A percentile compares a stretch with the other conserved stretches of the same genome.
Evolutionary conservation across 2,113 vertebrate species (phyloP).

Genomic region (Psammodynastes pulverulentus): DNA sequence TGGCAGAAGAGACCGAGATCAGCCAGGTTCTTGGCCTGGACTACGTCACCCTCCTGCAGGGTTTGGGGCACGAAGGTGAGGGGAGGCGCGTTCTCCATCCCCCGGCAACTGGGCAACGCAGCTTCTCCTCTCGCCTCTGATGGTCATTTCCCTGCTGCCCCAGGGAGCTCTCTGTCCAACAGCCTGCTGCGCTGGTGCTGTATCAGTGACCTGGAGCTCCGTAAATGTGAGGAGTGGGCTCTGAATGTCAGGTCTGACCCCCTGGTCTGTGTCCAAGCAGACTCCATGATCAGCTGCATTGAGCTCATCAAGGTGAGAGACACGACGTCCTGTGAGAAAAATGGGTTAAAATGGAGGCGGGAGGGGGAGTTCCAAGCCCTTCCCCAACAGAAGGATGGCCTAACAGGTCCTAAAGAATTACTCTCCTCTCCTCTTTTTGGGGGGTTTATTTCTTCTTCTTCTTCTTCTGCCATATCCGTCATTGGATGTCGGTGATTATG

Average conservation of each 20-base stretch:
- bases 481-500: too few relatives aligned
- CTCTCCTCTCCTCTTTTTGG: background rate
- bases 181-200: slow-evolving; percentile 90
- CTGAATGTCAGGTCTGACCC: slow-evolving; percentile 82
- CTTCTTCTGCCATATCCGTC: too few relatives aligned
- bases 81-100: background rate
- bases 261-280: slow-evolving; percentile 78
- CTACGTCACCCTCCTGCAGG: slow-evolving; percentile 84
- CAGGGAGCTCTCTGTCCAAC: slow-evolving; percentile 87
- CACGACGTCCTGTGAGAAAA: background rate
- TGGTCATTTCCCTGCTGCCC: background rate
- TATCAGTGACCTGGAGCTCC: slow-evolving; percentile 82
- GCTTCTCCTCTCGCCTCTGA: background rate
- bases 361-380: background rate
- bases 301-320: slow-evolving; percentile 82
- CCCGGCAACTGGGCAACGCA: background rate
- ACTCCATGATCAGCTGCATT: slow-evolving; percentile 81
- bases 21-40: slow-evolving; percentile 83
- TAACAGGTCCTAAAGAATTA: background rate
- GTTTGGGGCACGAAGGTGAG: slow-evolving; percentile 87
- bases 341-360: background rate
- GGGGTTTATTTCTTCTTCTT: too few relatives aligned
- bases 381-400: background rate
- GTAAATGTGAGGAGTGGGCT: slow-evolving; percentile 87
- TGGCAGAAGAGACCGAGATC: slow-evolving; percentile 75